A percentile compares a stretch with the other conserved stretches of the same genome.
phyloP scores from a whole-genome alignment of 2,888 invertebrate genomes.

The Tenthredo amoena region DNA sequence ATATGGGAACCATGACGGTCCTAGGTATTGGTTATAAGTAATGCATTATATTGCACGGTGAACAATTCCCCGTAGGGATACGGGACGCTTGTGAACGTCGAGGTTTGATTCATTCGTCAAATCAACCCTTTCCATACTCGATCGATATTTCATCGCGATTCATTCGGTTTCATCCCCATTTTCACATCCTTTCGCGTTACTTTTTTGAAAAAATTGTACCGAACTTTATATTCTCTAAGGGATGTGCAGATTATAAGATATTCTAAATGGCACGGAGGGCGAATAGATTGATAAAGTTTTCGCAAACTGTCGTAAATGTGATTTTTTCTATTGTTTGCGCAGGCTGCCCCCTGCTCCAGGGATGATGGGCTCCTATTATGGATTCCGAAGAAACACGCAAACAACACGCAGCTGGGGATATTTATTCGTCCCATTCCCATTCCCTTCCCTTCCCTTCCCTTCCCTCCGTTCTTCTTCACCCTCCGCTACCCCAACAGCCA shows the following conservation, averaged over 20 bases:
- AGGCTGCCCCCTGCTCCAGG: constrained; percentile 12
- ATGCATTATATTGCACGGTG: background rate
- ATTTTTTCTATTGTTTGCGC: constrained; percentile 75
- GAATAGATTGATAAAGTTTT: constrained; percentile 72
- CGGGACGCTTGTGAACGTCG: background rate
- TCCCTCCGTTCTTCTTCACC: background rate
- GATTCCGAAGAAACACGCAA: constrained; percentile 54
- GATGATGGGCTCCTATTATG: constrained; percentile 56
- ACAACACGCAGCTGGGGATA: constrained; percentile 52
- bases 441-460: constrained; percentile 16
- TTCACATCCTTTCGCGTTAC: background rate
- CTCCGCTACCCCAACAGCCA: background rate
- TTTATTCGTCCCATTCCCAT: constrained; percentile 43
- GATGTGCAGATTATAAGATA: background rate
- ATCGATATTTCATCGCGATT: background rate
- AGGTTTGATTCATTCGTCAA: background rate
- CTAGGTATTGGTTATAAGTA: constrained; percentile 13
- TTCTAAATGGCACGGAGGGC: constrained; percentile 29
- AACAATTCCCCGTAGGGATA: background rate
- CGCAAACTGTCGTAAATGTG: constrained; percentile 73
- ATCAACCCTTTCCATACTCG: background rate
- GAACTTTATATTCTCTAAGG: background rate
- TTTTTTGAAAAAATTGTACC: background rate
- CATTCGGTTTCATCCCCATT: background rate
- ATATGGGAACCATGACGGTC: background rate